A percentile compares a stretch with the other conserved stretches of the same genome.
phyloP scores from a whole-genome alignment of 53 echinoderm and acorn worm species.

The Mesocentrotus franciscanus region DNA sequence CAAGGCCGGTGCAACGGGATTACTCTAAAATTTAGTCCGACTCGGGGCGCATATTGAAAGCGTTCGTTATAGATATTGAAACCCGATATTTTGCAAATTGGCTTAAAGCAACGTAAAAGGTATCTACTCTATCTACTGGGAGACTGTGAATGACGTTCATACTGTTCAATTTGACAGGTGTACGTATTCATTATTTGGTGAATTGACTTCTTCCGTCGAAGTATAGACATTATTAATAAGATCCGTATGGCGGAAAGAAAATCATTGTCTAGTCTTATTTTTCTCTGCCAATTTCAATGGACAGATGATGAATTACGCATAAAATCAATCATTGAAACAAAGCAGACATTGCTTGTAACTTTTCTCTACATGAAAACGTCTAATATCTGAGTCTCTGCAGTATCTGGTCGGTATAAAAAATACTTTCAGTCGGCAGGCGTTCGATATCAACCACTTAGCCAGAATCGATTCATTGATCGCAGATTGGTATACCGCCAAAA shows the following conservation, averaged over 20 bases:
- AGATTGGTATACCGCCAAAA: neutral
- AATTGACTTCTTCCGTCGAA: too few relatives aligned
- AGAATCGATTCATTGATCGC: conserved; percentile 4
- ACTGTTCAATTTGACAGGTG: too few relatives aligned
- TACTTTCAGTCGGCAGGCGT: neutral
- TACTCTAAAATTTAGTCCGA: neutral
- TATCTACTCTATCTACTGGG: too few relatives aligned
- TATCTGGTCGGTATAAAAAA: neutral
- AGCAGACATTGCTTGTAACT: neutral
- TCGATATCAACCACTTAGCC: conserved; percentile 18
- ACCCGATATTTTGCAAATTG: neutral
- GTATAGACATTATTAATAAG: too few relatives aligned
- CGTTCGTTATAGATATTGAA: neutral
- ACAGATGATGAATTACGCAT: too few relatives aligned
- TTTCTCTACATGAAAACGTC: neutral
- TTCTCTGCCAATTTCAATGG: too few relatives aligned
- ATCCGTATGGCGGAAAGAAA: too few relatives aligned
- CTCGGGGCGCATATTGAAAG: neutral
- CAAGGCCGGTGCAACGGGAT: neutral
- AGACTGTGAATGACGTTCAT: too few relatives aligned
- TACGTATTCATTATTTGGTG: too few relatives aligned
- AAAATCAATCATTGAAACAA: too few relatives aligned
- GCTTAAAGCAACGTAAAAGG: neutral
- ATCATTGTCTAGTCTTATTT: too few relatives aligned
- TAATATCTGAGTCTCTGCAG: neutral